Base-by-base conservation (phyloP, 2,888 invertebrate genomes). In the Gryllus longicercus region DNA sequence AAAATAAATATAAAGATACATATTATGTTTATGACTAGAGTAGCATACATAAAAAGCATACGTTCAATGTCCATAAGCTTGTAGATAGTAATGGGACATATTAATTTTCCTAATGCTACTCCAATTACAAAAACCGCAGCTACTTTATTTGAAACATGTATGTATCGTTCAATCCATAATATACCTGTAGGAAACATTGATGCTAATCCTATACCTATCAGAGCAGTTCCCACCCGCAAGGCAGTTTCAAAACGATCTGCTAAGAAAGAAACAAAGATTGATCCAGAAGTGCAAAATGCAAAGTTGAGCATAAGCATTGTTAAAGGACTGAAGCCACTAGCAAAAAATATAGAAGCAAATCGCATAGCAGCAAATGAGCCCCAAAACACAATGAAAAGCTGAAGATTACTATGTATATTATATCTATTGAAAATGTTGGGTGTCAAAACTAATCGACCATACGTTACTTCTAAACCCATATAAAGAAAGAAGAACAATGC, bases 181-280 rank as follows among this genome's bases (percentile, higher is more conserved):
- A 88, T 85, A 21, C 86, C 86, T 0, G 88, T 86, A 11, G 88
- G 88, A 81, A 88, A 88, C 11, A 88, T 85, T 11, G 88, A 87
- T 0, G 88, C 87, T 84, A 88, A 85, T 23, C 88, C 88, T 3
- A 87, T 83, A 8, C 88, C 88, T 16, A 88, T 83, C 5, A 86
- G 81, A 8, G 86, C 83, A 2, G 88, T 85, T 14, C 87, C 86
- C 16, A 86, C 81, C 87, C 87, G 88, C 75, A 88, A 81, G 23
- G 86, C 82, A 38, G 84, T 83, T 51, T 85, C 84, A 8, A 84
- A 82, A 18, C 79, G 79, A 74, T 82, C 80, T 4, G 86, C 85
- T 38, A 84, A 84, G 78, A 86, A 84, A 12, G 84, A 81, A 12
- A 88, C 83, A 14, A 87, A 83, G 4, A 86, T 80, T 1, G 87